A percentile compares a stretch with the other conserved stretches of the same genome.
Evolutionary conservation across 2,888 invertebrate species (phyloP).

Genomic region (Brassicogethes aeneus): DNA sequence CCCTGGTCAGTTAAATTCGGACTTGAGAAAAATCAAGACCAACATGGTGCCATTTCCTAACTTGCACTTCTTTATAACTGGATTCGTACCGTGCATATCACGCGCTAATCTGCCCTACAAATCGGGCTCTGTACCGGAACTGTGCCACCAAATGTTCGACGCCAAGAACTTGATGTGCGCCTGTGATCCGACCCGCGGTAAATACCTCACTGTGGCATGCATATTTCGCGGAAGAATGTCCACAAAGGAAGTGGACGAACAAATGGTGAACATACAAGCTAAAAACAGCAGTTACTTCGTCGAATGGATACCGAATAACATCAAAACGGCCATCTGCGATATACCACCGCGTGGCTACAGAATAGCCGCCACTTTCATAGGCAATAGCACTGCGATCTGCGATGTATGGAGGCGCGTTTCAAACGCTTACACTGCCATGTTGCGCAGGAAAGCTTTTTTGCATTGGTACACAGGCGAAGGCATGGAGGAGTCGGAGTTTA

Average conservation of each 20-base stretch:
- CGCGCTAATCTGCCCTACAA: constrained; percentile 58
- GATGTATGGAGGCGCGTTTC: constrained; percentile 61
- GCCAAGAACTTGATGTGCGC: constrained; percentile 86
- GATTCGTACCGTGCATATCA: constrained; percentile 54
- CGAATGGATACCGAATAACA: constrained; percentile 61
- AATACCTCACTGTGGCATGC: constrained; percentile 73
- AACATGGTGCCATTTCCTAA: constrained; percentile 61
- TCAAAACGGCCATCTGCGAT: constrained; percentile 64
- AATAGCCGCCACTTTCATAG: constrained; percentile 59
- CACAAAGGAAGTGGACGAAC: constrained; percentile 50
- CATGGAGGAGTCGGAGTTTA: constrained; percentile 66
- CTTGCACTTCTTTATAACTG: constrained; percentile 56
- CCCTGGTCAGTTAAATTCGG: constrained; percentile 61
- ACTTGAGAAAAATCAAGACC: constrained; percentile 52
- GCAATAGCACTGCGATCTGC: constrained; percentile 57
- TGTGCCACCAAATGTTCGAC: constrained; percentile 75
- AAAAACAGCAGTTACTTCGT: constrained; percentile 60
- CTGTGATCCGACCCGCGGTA: constrained; percentile 73
- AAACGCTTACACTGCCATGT: constrained; percentile 52
- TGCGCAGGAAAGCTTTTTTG: constrained; percentile 63
- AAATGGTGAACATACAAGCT: constrained; percentile 57
- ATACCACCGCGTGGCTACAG: constrained; percentile 61
- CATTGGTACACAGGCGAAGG: constrained; percentile 72
- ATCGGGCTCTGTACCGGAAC: constrained; percentile 64
- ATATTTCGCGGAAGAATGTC: constrained; percentile 69